Evolutionary conservation across 2,888 invertebrate species (phyloP), one percentile per base, ranked within the genome.

Genomic region (Tachystola acroxantha): DNA sequence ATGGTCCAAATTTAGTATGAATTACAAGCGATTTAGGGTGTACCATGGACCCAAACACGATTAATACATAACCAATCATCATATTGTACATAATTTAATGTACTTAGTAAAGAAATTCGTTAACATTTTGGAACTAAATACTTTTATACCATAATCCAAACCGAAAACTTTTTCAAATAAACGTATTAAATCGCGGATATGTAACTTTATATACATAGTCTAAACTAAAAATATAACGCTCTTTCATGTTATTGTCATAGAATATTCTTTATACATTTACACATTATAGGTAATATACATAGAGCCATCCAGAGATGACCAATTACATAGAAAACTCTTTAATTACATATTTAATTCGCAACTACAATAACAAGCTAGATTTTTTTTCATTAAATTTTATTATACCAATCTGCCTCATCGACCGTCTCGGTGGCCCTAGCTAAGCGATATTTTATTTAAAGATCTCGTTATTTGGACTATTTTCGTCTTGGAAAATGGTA

Each of bases 1-100:
- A 75, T 80, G 80, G 79, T 80, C 80, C 80, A 56, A 74, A 65
- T 74, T 67, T 64, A 67, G 56, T 57, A 55, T 64, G 62, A 66
- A 59, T 50, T 57, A 54, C 61, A 63, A n/a, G n/a, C n/a, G n/a
- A n/a, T n/a, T n/a, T n/a, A n/a, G n/a, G n/a, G n/a, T 43, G 57
- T 45, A 53, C 46, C n/a, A 39, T 57, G 56, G 53, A 60, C 51
- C 53, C 57, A 46, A 52, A 51, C 46, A 44, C 52, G 50, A 24
- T 57, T 53, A 53, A 55, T 46, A 50, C 51, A 42, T 46, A 57
- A 58, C 55, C 53, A 37, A 54, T 50, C 52, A 43, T 27, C 54
- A 53, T 47, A 31, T n/a, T n/a, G n/a, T 10, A 32, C 14, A 14
- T 6, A 24, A n/a, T 43, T 28, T 10, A 16, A 27, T 34, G 14